Evolutionary conservation across 1,140 invertebrate genomes (phyloP), one percentile per base, ranked within the genome.

Genomic region (Lerema accius): DNA sequence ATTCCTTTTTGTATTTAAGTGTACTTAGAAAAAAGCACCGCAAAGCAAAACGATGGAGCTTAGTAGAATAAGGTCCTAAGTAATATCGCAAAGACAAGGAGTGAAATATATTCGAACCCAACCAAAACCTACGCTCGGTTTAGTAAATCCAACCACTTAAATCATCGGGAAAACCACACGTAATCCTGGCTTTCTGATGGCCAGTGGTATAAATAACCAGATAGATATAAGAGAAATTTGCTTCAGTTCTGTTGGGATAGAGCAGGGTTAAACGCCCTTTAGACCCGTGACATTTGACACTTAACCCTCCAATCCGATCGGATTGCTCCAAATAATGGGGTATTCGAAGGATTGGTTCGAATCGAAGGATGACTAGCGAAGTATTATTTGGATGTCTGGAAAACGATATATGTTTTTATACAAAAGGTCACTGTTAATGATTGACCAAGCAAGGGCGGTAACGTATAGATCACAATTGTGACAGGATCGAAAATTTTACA

Each of bases 251-350:
- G 26, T 26, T 58, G 40, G 17, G 53, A 7, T 17, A 40, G 15
- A 19, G 23, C 23, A 26, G 60, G 49, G 58, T 61, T 63, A 45
- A 63, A 63, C n/a, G 26, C 42, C 14, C 17, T 61, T 63, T 39
- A 37, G 26, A 48, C 17, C 39, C 49, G 60, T 63, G 61, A 53
- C 49, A 63, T 63, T 63, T 63, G 42, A 37, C 49, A 45, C 49
- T 37, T 39, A 63, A 43, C 50, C 59, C 50, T 53, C 42, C 61
- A 23, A 63, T 63, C 50, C 49, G 51, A 63, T 53, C 45, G 61
- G 61, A 63, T 63, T 26, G 42, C 15, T 19, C 42, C 49, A 4
- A 26, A 26, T 63, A 53, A 63, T 53, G 28, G 58, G 39, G 23
- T 56, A 43, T 56, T n/a, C 13, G 13, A 56, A 14, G 40, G 51